Evolutionary conservation across 2,888 invertebrate species (phyloP), one percentile per base, ranked within the genome.

Genomic region (Drosophila bunnanda): DNA sequence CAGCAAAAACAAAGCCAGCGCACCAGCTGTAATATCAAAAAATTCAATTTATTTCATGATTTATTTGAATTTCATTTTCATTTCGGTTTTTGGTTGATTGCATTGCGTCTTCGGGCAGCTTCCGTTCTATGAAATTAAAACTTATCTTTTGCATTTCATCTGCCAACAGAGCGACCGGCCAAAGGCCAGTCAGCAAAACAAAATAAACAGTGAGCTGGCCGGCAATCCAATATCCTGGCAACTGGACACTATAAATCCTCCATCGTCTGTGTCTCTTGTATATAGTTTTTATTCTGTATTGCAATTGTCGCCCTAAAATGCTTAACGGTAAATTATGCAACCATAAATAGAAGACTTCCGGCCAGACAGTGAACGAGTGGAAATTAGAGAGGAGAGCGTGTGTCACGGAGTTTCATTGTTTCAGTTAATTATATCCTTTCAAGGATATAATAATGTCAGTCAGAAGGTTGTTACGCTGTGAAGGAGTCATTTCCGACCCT

Each of bases 21-120:
- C 69, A 83, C 72, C 86, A 76, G 77, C 71, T 80, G 83, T 79
- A 79, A 81, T 79, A 72, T 55, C 73, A 61, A 85, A 79, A 79
- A 77, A 80, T 82, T 83, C 84, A 87, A 87, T 87, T 83, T 87
- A 80, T 83, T 87, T 82, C 66, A 77, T 78, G 82, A 87, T 84
- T 83, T 82, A 87, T 83, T 84, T 78, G 84, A 84, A 74, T 82
- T 83, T 77, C 80, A 76, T 81, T 78, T 78, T 78, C 69, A 66
- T 76, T 71, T 61, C n/a, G 54, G 54, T 41, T 44, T 70, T 58
- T 65, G 65, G 38, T 52, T 75, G 76, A 86, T 82, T 82, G 83
- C 86, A 82, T 70, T 77, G 68, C 77, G 73, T 78, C 75, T 62
- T 52, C 69, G 70, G 66, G 65, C 52, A 34, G 67, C 57, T 20